Evolutionary conservation across 2,797 vertebrate genomes (phyloP).

Genomic region (Karalla daura): DNA sequence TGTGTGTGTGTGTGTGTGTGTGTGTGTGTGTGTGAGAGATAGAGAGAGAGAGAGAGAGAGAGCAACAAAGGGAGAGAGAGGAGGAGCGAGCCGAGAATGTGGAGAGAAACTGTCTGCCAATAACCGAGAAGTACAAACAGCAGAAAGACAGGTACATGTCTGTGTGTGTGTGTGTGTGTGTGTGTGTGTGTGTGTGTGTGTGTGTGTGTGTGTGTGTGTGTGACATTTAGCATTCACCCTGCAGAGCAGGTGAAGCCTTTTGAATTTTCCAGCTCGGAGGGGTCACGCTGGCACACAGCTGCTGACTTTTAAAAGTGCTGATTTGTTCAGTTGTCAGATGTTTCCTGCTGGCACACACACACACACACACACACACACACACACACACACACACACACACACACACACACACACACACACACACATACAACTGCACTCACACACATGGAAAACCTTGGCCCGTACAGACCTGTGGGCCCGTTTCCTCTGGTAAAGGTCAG

Average conservation of each 20-base stretch:
- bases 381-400: conserved; percentile 17
- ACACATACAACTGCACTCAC: too few relatives aligned
- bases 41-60: conserved; percentile 29
- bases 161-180: too few relatives aligned
- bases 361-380: conserved; percentile 8
- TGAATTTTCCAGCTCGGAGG: conserved; percentile 60
- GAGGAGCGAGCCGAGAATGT: conserved; percentile 20
- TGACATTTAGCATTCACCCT: conserved; percentile 13
- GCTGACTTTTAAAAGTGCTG: conserved; percentile 73
- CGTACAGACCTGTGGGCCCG: conserved; percentile 16
- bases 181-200: conserved; percentile 4
- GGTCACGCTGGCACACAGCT: conserved; percentile 54
- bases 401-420: conserved; percentile 11
- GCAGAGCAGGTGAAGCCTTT: conserved; percentile 50
- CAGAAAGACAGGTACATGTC: conserved; percentile 21
- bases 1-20: conserved; percentile 6
- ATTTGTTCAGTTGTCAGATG: conserved; percentile 69
- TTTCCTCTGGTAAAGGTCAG: conserved; percentile 37
- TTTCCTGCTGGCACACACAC: conserved; percentile 66
- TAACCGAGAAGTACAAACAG: conserved; percentile 58
- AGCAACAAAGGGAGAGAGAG: too few relatives aligned
- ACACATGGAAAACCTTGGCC: conserved; percentile 30
- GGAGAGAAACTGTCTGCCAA: conserved; percentile 40
- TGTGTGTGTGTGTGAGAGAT: conserved; percentile 20
- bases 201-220: conserved; percentile 6